Evolutionary conservation across 1,140 invertebrate genomes (phyloP).

Genomic region (Ptiloglossa arizonensis): DNA sequence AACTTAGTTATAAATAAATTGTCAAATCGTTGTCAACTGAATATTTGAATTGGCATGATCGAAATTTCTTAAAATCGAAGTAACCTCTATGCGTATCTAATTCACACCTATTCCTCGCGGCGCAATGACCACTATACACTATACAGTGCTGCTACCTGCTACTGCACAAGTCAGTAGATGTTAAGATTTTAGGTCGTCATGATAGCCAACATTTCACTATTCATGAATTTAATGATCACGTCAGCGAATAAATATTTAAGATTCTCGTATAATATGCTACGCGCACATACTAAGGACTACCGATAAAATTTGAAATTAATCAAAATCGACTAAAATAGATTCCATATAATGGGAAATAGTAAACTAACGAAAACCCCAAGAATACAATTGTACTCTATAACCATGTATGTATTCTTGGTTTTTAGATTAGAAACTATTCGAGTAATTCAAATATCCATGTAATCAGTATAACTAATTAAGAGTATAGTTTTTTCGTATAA

Average conservation of each 20-base stretch:
- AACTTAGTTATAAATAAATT: constrained; percentile 23
- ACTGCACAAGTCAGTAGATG: neutral
- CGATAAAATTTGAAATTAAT: neutral
- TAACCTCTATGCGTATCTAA: constrained; percentile 38
- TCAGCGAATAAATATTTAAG: neutral
- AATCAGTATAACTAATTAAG: too few species aligned
- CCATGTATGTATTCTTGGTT: too few species aligned
- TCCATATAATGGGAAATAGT: too few species aligned
- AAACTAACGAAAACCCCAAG: too few species aligned
- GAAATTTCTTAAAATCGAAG: constrained; percentile 33
- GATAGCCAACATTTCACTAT: constrained; percentile 10
- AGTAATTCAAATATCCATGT: too few species aligned
- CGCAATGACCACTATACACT: neutral
- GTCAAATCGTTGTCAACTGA: constrained; percentile 38
- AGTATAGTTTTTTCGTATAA: too few species aligned
- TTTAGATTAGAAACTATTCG: too few species aligned
- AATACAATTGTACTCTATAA: too few species aligned
- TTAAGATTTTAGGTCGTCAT: neutral
- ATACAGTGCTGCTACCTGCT: constrained; percentile 9
- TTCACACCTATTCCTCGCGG: neutral
- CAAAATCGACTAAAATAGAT: too few species aligned
- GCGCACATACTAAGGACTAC: neutral
- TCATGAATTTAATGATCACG: neutral
- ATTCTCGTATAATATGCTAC: neutral
- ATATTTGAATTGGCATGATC: constrained; percentile 45